Base-by-base conservation (phyloP, 30 jellyfish, hydroid and myxozoan genomes). In the Aurelia aurita region DNA sequence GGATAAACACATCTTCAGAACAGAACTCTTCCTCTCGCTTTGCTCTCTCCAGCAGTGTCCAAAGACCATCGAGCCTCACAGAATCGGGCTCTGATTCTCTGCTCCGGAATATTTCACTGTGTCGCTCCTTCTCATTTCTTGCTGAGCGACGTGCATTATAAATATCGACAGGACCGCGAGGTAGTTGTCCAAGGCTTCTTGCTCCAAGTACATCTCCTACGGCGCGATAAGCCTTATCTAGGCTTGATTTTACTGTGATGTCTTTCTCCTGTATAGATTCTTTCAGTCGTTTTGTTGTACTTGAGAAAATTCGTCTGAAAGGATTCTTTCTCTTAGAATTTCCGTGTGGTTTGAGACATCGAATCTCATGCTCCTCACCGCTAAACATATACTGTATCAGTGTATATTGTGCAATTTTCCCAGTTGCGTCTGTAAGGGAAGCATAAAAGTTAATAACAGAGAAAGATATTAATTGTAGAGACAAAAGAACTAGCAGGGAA, bases 151-250 rank as follows among this genome's bases (percentile, higher is more conserved):
- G 39, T n/a, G 57, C 57, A 31, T 66, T 66, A 10, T 66, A 66
- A 3, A 66, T 8, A 25, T 66, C 78, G 16, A 15, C 32, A 25
- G 78, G 78, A 66, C 78, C 78, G 27, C 78, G 53, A 25, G 78
- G 78, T 2, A 66, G 78, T 32, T 66, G 20, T 10, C 46, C 58
- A 27, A 66, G 78, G 57, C 78, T 22, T 22, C 27, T 14, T 20
- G 57, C 78, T 66, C 57, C 78, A 7, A 51, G 18, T 21, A 66
- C 78, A 32, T 66, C 78, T 11, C 78, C 78, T 21, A 14, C 55
- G 11, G 78, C 27, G n/a, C 57, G 46, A 29, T 66, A 66, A 1
- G 35, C 74, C 44, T 16, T 26, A 61, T 61, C 74, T 23, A 61
- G 74, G 35, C 19, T 12, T 20, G 28, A 16, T n/a, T 61, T 61